Base-by-base conservation (phyloP, 2,113 vertebrate genomes). In the Trichomycterus rosablanca region DNA sequence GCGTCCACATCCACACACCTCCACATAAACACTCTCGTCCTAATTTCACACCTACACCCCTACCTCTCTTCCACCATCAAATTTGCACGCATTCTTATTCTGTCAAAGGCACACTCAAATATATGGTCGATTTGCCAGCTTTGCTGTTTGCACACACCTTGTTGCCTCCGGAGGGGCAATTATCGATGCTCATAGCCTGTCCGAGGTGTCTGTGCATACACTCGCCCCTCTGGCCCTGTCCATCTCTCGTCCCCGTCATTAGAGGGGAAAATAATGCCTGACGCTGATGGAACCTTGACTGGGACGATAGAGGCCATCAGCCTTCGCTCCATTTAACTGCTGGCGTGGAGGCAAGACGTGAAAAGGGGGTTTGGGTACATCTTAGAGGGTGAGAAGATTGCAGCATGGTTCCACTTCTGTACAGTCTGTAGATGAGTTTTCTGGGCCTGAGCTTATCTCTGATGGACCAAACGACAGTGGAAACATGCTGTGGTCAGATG, bases 111-210 rank as follows among this genome's bases (percentile, higher is more conserved):
- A 53, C 32, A 35, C 53, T 43, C 65, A 54, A 44, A 66, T 32
- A 51, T 70, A 66, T 57, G 73, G 80, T 70, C 54, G 66, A 74
- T 61, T 76, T 76, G 76, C 71, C 77, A 52, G 80, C 78, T 82
- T 71, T 80, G 79, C 71, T 77, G 73, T 76, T 82, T 72, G 73
- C 66, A 70, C 78, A 77, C 81, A 83, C 81, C 80, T 75, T 68
- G 78, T 78, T 78, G 81, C 82, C 79, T 85, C 83, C 70, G 67
- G 73, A 81, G 78, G 76, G 80, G 78, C 79, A 84, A 87, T 88
- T 87, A 87, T 80, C 80, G 70, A 84, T 84, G 77, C 80, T 83
- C 80, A 83, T 77, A 79, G 80, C 71, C 81, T 70, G 80, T 79
- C 72, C 30, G 56, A 73, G 59, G 68, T 59, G 74, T 70, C 71